Percentiles rank a stretch among this genome's conserved stretches.
phyloP scores from a whole-genome alignment of 1,140 invertebrate genomes.

The Agrilus planipennis region DNA sequence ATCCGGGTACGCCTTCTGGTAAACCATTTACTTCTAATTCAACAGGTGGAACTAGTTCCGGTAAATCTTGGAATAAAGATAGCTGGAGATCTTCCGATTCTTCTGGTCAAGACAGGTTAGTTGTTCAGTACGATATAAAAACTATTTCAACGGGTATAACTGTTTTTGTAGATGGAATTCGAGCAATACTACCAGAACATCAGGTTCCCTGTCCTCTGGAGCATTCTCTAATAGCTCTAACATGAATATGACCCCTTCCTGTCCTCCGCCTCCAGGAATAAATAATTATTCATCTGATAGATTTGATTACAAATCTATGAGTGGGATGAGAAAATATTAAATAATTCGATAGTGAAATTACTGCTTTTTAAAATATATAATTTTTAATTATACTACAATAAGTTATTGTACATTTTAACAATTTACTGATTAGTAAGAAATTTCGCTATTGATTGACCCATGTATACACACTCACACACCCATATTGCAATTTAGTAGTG shows the following conservation, averaged over 20 bases:
- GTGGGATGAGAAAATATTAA: conserved; percentile 25
- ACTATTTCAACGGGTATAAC: background rate
- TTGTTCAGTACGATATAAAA: conserved; percentile 1
- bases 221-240: conserved; percentile 15
- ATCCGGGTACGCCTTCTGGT: conserved; percentile 4
- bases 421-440: too few species aligned
- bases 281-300: conserved; percentile 23
- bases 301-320: conserved; percentile 24
- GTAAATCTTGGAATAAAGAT: conserved; percentile 16
- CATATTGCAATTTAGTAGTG: too few species aligned
- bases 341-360: too few species aligned
- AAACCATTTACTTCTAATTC: conserved; percentile 11
- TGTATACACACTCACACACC: too few species aligned
- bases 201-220: conserved; percentile 1
- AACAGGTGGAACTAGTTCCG: background rate
- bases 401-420: too few species aligned
- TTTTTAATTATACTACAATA: too few species aligned
- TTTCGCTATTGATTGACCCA: too few species aligned
- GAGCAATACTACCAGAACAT: conserved; percentile 4
- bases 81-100: conserved; percentile 11
- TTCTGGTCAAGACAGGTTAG: background rate
- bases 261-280: conserved; percentile 29
- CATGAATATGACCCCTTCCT: conserved; percentile 19
- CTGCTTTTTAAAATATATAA: too few species aligned
- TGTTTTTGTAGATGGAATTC: conserved; percentile 13